phyloP scores from a whole-genome alignment of 2,888 invertebrate genomes.

The Drosophila crucigera region DNA sequence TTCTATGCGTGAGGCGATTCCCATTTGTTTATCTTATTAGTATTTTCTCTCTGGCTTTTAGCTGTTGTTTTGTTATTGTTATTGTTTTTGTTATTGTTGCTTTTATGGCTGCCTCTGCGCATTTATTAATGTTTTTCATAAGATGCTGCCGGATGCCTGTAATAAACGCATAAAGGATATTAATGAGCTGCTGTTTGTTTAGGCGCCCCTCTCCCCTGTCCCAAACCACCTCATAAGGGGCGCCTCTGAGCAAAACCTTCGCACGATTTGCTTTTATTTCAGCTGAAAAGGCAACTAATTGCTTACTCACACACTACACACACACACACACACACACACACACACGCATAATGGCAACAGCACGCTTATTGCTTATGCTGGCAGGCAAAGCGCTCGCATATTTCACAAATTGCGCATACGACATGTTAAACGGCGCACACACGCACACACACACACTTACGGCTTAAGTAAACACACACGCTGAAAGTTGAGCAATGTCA shows the following conservation, averaged over 20 bases:
- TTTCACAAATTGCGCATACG: constrained; percentile 80
- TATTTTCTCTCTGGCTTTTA: constrained; percentile 31
- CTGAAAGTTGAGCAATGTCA: constrained; percentile 48
- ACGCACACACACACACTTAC: constrained; percentile 1
- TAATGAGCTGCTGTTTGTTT: constrained; percentile 75
- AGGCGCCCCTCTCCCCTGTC: constrained; percentile 10
- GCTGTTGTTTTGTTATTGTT: constrained; percentile 8
- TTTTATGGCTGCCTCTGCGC: constrained; percentile 32
- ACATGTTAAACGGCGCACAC: constrained; percentile 68
- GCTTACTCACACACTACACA: constrained; percentile 63
- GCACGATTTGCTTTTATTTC: constrained; percentile 73
- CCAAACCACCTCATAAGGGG: not conserved
- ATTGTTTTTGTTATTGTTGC: constrained; percentile 12
- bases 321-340: constrained; percentile 15
- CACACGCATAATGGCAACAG: constrained; percentile 10
- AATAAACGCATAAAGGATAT: constrained; percentile 80
- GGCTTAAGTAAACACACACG: constrained; percentile 42
- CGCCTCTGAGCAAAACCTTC: constrained; percentile 26
- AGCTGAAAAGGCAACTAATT: constrained; percentile 78
- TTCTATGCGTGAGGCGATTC: constrained; percentile 44
- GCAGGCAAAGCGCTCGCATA: constrained; percentile 63
- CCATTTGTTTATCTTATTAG: constrained; percentile 58
- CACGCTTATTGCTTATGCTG: constrained; percentile 71
- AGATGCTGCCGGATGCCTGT: constrained; percentile 60
- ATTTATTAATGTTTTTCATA: constrained; percentile 71